Base-by-base conservation (phyloP, 2,113 vertebrate genomes). In the Corythoichthys haematopterus region DNA sequence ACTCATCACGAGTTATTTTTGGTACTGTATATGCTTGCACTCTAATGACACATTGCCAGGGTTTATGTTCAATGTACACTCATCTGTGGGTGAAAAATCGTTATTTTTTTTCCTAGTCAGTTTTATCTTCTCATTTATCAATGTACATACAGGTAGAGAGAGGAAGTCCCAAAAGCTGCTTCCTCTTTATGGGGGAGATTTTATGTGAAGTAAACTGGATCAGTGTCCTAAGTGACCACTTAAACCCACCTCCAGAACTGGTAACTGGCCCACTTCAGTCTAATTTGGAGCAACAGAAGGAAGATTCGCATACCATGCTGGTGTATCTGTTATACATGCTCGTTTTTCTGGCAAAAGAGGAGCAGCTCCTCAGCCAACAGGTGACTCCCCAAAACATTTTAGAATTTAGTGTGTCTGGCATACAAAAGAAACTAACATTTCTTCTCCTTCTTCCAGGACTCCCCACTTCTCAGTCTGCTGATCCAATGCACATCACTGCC, bases 131-230 rank as follows among this genome's bases (percentile, higher is more conserved):
- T 58, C 12, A 60, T 11, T 3, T 2, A 16, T 70, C 33, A 3
- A 50, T 76, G 13, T 70, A 37, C 15, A 47, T 69, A 46, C 77
- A 99, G 97, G 94, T 98, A 47, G 97, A 99, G 89, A 91, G 97
- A 88, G 96, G 96, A 80, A 98, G 97, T 58, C 96, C 96, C 45
- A 98, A 96, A 85, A 98, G 94, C 82, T 99, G 96, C 80, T 98
- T 98, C 84, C 84, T 98, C 16, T 99, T 98, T 78, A 64, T 99
- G 80, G 97, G 97, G 15, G 93, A 90, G 57, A 80, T 98, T 45
- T 88, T 99, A 13, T 98, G 97, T 85, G 91, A 97, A 70, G 93
- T 99, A 47, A 98, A 98, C 83, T 99, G 97, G 97, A 85, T 98
- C 85, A 98, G 94, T 58, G 93, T 96, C 43, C 88, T 99, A 2